Evolutionary conservation across 2,113 vertebrate species (phyloP), one percentile per base, ranked within the genome.

Genomic region (Odontophorus gujanensis): DNA sequence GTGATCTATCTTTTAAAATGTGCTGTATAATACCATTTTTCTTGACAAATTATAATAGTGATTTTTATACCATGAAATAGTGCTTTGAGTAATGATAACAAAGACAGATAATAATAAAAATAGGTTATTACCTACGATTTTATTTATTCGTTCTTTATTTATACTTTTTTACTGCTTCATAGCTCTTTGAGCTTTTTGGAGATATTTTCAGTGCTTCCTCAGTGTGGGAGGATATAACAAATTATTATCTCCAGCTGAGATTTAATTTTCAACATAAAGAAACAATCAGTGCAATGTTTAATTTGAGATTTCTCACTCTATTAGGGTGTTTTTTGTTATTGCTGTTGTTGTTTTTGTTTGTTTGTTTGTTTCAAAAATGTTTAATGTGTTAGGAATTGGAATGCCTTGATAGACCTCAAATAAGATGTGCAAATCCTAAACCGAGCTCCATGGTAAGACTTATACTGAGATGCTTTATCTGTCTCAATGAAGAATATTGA

Each of bases 191-290:
- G 83, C 6, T 53, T 85, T 85, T 67, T 40, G 18, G 15, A 79
- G 88, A 94, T 12, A 28, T 83, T 84, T 71, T 20, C 42, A 78
- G 51, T 22, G 47, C 8, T 51, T 26, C 8, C 4, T 25, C 17
- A 48, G 22, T 43, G 20, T 57, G 20, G n/a, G 36, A 90, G 28
- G 48, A 50, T 6, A 68, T 43, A 76, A 73, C 0, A 1, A 76
- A 79, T 36, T 34, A 77, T 30, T 30, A 34, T 22, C 9, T 86
- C 11, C 36, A 63, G 21, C 7, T 78, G 36, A 73, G 48, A 51
- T 58, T 81, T 93, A 88, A 88, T 86, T 90, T 93, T 93, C 45
- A 82, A 9, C 25, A 59, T 66, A 79, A 90, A 69, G 36, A 75
- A 90, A 55, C 6, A 40, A 80, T 88, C 62, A 59, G 69, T 72